Evolutionary conservation across 2,113 vertebrate species (phyloP).

Genomic region (Heterotis niloticus): DNA sequence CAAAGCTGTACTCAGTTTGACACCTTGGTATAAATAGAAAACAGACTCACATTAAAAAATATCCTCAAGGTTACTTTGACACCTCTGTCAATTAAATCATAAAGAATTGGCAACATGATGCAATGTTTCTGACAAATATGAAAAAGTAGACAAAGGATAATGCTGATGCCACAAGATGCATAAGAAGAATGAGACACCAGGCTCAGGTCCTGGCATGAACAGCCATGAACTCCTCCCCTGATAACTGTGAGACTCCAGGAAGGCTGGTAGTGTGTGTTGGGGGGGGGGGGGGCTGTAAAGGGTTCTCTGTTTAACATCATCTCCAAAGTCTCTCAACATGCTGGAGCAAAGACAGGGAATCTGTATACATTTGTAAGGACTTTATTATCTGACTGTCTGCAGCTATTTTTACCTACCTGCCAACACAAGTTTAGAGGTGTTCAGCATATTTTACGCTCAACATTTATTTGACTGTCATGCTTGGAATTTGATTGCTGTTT

Average conservation of each 20-base stretch:
- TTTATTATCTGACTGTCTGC: too few species aligned
- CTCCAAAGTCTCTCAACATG: not conserved
- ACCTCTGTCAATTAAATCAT: constrained; percentile 22
- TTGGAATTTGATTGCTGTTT: too few species aligned
- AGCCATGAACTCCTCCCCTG: not conserved
- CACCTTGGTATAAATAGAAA: constrained; percentile 31
- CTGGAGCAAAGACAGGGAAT: not conserved
- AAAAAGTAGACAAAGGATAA: not conserved
- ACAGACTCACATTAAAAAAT: constrained; percentile 30
- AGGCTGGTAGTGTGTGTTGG: not conserved
- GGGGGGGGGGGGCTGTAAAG: not conserved
- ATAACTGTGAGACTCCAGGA: not conserved
- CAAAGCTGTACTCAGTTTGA: not conserved
- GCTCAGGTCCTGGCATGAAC: not conserved
- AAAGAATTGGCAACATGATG: not conserved
- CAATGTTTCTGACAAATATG: not conserved
- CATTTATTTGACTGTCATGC: too few species aligned
- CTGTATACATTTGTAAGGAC: not conserved
- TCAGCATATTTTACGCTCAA: too few species aligned
- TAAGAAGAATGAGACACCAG: not conserved
- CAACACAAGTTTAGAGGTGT: too few species aligned
- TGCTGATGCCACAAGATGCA: not conserved
- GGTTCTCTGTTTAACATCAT: not conserved
- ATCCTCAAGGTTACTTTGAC: constrained; percentile 16
- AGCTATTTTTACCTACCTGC: too few species aligned